Base-by-base conservation (phyloP, 2,113 vertebrate genomes). In the Lamprotornis superbus region DNA sequence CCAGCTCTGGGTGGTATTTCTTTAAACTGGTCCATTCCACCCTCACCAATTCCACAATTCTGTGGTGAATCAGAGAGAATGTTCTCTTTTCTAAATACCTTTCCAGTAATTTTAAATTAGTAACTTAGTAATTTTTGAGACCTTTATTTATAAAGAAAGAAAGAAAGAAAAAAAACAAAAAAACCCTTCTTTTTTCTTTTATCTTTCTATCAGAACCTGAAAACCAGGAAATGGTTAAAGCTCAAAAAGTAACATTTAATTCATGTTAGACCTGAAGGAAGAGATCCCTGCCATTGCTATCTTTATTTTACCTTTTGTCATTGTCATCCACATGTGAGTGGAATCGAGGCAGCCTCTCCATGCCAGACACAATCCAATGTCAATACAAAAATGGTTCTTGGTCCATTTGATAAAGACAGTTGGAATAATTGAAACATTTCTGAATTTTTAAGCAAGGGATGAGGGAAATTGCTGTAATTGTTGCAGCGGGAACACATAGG, bases 161-260 rank as follows among this genome's bases (percentile, higher is more conserved):
- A 64, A 73, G 22, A 65, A 84, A 59, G 24, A 44, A 75, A 64
- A 35, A 22, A 11, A 65, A 28, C 7, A 44, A 37, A 57, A 25
- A 8, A 1, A 0, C 6, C 7, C 9, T 11, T 0, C 10, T 11
- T 18, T 0, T 6, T 55, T 68, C 52, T 65, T 77, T 25, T 4
- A 8, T 68, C 49, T 55, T 73, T 78, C 21, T 8, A 5, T 39
- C 27, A 42, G 42, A 91, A 61, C 44, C 46, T 28, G 37, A 46
- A 55, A 16, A 78, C 25, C n/a, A 82, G 49, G 68, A 92, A 67
- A 60, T 12, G 12, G 24, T 49, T 84, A 68, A 68, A 75, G 49
- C 57, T 81, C 21, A 39, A 63, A 42, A 82, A 64, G 35, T 30
- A 30, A 4, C 17, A 28, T 74, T 30, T 60, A 23, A 31, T 50